phyloP scores from a whole-genome alignment of 2,888 invertebrate species.

The Caprella mutica region DNA sequence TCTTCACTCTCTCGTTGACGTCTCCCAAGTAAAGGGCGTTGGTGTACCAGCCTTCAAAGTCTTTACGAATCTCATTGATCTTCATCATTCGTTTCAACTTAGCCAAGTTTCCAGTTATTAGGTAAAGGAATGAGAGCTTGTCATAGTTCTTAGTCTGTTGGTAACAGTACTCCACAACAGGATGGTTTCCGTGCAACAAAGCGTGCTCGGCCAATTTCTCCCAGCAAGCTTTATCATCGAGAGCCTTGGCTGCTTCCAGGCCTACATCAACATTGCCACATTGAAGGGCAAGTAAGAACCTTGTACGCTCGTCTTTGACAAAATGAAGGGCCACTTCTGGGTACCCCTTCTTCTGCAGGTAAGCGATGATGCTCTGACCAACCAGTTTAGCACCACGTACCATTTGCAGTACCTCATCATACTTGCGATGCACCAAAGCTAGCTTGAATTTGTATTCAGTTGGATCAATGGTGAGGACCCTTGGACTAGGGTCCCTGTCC shows the following conservation, averaged over 20 bases:
- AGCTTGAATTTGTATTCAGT: conserved; percentile 97
- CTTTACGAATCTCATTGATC: conserved; percentile 96
- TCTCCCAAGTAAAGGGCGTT: conserved; percentile 87
- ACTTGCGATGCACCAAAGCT: conserved; percentile 87
- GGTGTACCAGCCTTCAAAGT: conserved; percentile 91
- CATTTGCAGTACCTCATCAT: conserved; percentile 80
- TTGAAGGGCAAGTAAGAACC: conserved; percentile 87
- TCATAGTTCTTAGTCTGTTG: conserved; percentile 99
- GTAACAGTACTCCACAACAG: conserved; percentile 98
- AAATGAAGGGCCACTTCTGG: conserved; percentile 98
- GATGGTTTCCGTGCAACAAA: conserved; percentile 82
- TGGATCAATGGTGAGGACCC: conserved; percentile 84
- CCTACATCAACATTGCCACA: conserved; percentile 98
- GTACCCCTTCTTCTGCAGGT: conserved; percentile 96
- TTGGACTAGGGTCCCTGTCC: conserved; percentile 81
- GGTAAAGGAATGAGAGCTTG: conserved; percentile 90
- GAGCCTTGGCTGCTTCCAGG: conserved; percentile 81
- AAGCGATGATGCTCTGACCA: conserved; percentile 97
- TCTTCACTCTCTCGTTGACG: conserved; percentile 71
- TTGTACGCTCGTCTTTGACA: conserved; percentile 95
- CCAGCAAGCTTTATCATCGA: conserved; percentile 94
- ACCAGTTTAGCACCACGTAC: conserved; percentile 91
- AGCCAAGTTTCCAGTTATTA: conserved; percentile 95
- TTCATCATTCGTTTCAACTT: conserved; percentile 98
- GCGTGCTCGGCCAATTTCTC: conserved; percentile 89